Conservation (phyloP, 1,140 invertebrate genomes). For the Bombus pascuorum region DNA sequence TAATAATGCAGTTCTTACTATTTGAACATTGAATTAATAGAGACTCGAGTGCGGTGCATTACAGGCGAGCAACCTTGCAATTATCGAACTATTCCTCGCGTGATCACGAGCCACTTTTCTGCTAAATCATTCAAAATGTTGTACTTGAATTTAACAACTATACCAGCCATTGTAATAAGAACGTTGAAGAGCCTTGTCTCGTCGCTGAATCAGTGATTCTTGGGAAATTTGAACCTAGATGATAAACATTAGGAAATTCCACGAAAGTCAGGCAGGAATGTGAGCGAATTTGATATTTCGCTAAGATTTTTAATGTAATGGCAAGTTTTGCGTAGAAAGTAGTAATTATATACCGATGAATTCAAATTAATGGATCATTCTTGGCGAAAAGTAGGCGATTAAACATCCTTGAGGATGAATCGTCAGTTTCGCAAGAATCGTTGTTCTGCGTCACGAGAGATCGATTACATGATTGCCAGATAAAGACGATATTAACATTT, state of each 20-base stretch:
- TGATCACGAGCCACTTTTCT: constrained; percentile 7
- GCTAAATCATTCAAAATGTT: constrained; percentile 14
- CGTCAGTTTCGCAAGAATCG: constrained; percentile 44
- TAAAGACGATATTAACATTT: neutral
- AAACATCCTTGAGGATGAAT: constrained; percentile 22
- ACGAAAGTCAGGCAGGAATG: no score
- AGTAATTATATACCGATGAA: neutral
- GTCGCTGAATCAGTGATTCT: neutral
- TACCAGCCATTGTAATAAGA: neutral
- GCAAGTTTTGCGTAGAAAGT: neutral
- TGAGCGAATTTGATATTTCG: neutral
- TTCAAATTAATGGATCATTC: constrained; percentile 47
- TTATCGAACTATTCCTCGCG: constrained; percentile 40
- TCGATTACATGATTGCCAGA: constrained; percentile 32
- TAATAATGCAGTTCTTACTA: neutral
- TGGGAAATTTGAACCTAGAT: neutral
- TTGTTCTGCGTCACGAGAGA: constrained; percentile 21
- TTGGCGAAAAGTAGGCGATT: constrained; percentile 41
- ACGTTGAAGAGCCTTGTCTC: no score
- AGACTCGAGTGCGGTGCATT: neutral
- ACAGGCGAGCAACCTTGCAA: constrained; percentile 9
- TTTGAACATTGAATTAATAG: neutral
- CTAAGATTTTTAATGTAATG: neutral
- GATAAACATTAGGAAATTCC: neutral
- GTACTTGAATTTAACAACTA: neutral